These are phyloP conservation scores for Lophius piscatorius DNA, from an alignment of 2,113 vertebrate genomes.

Conservation along the genomic window DNA sequence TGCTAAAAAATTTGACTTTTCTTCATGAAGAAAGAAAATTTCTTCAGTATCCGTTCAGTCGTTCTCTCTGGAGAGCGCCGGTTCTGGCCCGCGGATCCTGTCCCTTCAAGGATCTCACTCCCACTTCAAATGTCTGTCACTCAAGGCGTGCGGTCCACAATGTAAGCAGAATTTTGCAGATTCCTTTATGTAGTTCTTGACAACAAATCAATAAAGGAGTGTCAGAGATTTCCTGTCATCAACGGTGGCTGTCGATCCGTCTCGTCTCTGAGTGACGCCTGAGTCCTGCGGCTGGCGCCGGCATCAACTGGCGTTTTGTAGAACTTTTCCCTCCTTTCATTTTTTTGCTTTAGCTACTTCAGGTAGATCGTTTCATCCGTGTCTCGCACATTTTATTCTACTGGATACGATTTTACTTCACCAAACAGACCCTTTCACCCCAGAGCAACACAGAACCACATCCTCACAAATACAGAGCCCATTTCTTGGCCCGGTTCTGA, in stretches of 20 bases:
- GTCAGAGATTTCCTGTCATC: constrained; percentile 72
- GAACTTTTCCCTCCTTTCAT: constrained; percentile 14
- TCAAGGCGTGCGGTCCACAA: constrained; percentile 67
- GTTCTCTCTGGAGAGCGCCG: constrained; percentile 46
- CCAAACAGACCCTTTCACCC: not conserved
- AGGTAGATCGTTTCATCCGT: constrained; percentile 1
- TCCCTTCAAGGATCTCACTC: constrained; percentile 57
- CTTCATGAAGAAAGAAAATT: too few relatives aligned
- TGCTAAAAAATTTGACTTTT: too few relatives aligned
- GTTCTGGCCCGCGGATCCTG: constrained; percentile 53
- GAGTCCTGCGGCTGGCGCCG: constrained; percentile 22
- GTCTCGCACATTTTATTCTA: constrained; percentile 1
- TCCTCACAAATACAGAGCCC: not conserved
- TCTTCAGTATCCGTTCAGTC: constrained; percentile 34
- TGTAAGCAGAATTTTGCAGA: constrained; percentile 57
- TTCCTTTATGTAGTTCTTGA: constrained; percentile 70
- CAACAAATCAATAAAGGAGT: constrained; percentile 77
- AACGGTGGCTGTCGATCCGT: constrained; percentile 67
- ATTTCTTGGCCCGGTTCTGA: not conserved
- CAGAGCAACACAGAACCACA: not conserved
- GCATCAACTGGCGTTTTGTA: not conserved
- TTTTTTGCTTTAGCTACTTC: constrained; percentile 6
- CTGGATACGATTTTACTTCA: not conserved
- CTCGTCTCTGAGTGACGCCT: constrained; percentile 36
- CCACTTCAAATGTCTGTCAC: constrained; percentile 77